These are phyloP conservation scores for Todiramphus saurophagus DNA, from an alignment of 2,113 vertebrate species.

Conservation along the genomic window DNA sequence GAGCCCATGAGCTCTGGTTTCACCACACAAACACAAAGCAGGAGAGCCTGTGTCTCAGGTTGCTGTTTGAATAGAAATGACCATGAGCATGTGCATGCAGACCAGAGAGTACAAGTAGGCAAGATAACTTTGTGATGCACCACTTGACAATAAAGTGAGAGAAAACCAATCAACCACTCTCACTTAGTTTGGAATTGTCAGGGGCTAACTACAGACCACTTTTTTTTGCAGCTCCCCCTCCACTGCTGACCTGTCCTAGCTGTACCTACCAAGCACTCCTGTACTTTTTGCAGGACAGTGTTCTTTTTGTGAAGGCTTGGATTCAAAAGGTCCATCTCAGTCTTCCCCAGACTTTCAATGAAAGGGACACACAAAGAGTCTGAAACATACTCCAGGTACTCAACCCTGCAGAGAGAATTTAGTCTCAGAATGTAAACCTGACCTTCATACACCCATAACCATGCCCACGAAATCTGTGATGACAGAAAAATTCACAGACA, in stretches of 20 bases:
- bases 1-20: not conserved
- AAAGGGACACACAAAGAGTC: slow-evolving; percentile 70
- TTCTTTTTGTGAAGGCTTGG: slow-evolving; percentile 70
- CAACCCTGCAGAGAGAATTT: slow-evolving; percentile 59
- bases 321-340: slow-evolving; percentile 57
- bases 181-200: not conserved
- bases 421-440: not conserved
- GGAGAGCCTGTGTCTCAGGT: not conserved
- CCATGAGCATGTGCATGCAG: rapidly evolving
- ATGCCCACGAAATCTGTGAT: not conserved
- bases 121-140: not conserved
- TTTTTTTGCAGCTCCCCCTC: not conserved
- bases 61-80: not conserved
- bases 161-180: not conserved
- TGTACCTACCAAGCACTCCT: slow-evolving; percentile 78
- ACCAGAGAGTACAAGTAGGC: not conserved
- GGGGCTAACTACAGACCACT: not conserved
- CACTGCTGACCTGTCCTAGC: not conserved
- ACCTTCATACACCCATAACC: not conserved
- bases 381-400: slow-evolving; percentile 66
- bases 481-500: not conserved
- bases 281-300: slow-evolving; percentile 70
- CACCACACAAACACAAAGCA: not conserved
- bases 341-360: slow-evolving; percentile 73
- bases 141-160: not conserved